phyloP scores from a whole-genome alignment of 2,888 invertebrate genomes.

The Lasioglossum calceatum region DNA sequence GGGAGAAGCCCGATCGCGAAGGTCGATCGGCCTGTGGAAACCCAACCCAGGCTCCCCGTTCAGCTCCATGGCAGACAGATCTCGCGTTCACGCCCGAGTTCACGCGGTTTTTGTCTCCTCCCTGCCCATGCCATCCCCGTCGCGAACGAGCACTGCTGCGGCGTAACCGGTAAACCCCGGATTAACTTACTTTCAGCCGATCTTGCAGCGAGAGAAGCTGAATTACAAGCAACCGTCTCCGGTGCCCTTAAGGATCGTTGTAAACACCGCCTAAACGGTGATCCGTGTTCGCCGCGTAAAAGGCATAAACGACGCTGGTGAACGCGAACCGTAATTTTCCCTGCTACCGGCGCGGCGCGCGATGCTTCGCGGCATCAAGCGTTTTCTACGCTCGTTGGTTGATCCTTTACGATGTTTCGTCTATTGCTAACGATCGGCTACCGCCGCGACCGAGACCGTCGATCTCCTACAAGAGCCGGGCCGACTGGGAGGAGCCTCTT shows the following conservation, averaged over 20 bases:
- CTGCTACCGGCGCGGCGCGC: conserved; percentile 31
- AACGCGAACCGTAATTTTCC: conserved; percentile 61
- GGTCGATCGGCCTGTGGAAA: conserved; percentile 31
- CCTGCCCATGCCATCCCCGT: neutral
- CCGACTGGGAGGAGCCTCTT: neutral
- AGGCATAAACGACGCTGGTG: conserved; percentile 53
- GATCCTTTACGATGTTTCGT: conserved; percentile 53
- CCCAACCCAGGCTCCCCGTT: neutral
- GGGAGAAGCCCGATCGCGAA: conserved; percentile 44
- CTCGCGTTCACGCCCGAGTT: conserved; percentile 52
- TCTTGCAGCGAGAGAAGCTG: conserved; percentile 28
- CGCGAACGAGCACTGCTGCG: neutral
- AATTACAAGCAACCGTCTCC: conserved; percentile 44
- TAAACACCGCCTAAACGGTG: conserved; percentile 64
- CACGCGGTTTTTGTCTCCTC: conserved; percentile 52
- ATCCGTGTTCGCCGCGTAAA: conserved; percentile 57
- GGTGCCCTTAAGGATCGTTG: conserved; percentile 47
- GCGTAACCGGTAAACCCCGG: conserved; percentile 55
- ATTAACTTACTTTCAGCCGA: conserved; percentile 59
- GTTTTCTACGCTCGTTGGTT: conserved; percentile 9
- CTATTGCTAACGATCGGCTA: conserved; percentile 39
- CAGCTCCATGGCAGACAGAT: conserved; percentile 25
- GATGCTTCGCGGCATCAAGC: conserved; percentile 9
- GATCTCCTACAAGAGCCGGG: neutral
- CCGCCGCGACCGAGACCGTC: neutral